Percentiles rank a stretch among this genome's conserved stretches.
Conservation (phyloP, 64 coral and sea anemone genomes). For the Pachyseris speciosa region DNA sequence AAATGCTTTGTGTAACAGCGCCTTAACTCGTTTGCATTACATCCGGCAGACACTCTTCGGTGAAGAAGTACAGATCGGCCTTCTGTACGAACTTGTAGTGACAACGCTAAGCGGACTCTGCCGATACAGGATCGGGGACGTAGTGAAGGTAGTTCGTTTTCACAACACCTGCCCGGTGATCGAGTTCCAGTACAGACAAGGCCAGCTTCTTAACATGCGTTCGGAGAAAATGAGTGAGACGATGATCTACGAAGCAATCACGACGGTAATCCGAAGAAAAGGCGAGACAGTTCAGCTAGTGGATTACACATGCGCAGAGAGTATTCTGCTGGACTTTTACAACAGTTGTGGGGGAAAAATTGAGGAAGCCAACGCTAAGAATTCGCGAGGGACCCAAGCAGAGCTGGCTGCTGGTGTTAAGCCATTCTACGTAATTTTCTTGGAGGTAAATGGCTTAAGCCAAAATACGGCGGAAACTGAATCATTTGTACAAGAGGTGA, state of each 20-base stretch:
- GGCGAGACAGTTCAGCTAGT: not conserved
- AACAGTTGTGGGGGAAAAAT: not conserved
- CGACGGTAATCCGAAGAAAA: not conserved
- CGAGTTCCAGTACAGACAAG: slow-evolving; percentile 62
- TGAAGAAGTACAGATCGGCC: slow-evolving; percentile 35
- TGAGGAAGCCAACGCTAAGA: not conserved
- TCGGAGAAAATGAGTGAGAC: slow-evolving; percentile 67
- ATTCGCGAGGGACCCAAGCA: not conserved
- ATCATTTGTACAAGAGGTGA: slow-evolving; percentile 1
- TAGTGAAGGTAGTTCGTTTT: slow-evolving; percentile 57
- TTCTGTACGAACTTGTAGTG: slow-evolving; percentile 40
- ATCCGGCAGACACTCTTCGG: slow-evolving; percentile 66
- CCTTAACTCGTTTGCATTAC: too few species aligned
- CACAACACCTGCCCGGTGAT: slow-evolving; percentile 57
- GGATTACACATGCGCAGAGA: slow-evolving; percentile 76
- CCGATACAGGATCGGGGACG: slow-evolving; percentile 72
- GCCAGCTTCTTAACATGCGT: slow-evolving; percentile 66
- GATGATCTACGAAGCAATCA: slow-evolving; percentile 56
- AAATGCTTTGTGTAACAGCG: too few species aligned
- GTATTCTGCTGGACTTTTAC: slow-evolving; percentile 33
- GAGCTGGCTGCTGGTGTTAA: not conserved
- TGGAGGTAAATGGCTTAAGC: not conserved
- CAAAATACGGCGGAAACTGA: not conserved
- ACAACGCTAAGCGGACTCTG: slow-evolving; percentile 64
- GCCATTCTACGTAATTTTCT: slow-evolving; percentile 35